Percentiles rank a stretch among this genome's conserved stretches.
phyloP scores from a whole-genome alignment of 2,113 vertebrate genomes.

The Tragelaphus scriptus region DNA sequence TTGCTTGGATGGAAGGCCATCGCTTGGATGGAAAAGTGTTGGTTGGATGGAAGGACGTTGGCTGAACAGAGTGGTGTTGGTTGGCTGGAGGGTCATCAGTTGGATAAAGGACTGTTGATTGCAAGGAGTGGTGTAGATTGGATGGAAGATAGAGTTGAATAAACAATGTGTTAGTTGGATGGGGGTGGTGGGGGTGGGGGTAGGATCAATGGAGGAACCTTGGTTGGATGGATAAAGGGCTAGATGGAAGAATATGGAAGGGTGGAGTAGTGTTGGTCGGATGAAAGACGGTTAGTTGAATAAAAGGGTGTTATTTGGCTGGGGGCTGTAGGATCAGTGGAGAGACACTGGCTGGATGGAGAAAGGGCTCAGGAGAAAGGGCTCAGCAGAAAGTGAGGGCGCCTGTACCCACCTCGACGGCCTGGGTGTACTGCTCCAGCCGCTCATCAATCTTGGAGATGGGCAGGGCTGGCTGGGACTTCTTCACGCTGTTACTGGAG shows the following conservation, averaged over 20 bases:
- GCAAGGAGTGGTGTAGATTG: not conserved
- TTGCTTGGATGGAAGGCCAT: not conserved
- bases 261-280: not conserved
- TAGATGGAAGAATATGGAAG: not conserved
- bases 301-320: not conserved
- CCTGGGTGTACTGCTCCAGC: slow-evolving; percentile 92
- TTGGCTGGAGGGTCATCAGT: not conserved
- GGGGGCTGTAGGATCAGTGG: not conserved
- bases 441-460: slow-evolving; percentile 90
- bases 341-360: not conserved
- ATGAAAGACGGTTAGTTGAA: rapidly evolving
- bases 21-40: not conserved
- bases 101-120: not conserved
- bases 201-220: rapidly evolving
- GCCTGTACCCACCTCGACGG: slow-evolving; percentile 84
- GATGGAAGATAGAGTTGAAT: not conserved
- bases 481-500: slow-evolving; percentile 85
- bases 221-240: not conserved
- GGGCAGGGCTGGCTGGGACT: slow-evolving; percentile 78
- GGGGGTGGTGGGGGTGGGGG: rapidly evolving
- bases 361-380: not conserved
- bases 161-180: not conserved
- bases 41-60: not conserved
- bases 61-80: not conserved
- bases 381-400: rapidly evolving